Evolutionary conservation across 2,888 invertebrate genomes (phyloP).

Genomic region (Mystacides longicornis): DNA sequence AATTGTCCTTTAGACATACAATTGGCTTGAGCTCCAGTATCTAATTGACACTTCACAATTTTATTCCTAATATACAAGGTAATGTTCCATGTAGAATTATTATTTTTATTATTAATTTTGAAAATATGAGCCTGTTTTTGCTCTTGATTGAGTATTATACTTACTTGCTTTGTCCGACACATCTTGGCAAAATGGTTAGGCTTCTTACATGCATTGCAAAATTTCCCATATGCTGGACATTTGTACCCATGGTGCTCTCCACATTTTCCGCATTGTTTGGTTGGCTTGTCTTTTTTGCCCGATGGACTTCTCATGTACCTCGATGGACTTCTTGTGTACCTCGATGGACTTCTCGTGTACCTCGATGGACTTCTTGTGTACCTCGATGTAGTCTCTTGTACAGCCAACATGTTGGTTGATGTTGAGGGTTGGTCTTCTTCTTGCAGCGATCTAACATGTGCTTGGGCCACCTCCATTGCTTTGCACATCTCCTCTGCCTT

Average conservation of each 20-base stretch:
- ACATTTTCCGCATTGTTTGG: background rate
- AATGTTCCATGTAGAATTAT: background rate
- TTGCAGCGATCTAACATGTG: background rate
- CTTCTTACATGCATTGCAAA: background rate
- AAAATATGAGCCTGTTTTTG: background rate
- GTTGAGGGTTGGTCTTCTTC: background rate
- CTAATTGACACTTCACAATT: background rate
- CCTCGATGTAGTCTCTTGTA: background rate
- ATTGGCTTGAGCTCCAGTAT: conserved; percentile 4
- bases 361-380: background rate
- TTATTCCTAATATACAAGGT: background rate
- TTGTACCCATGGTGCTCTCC: background rate
- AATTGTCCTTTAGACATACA: conserved; percentile 3
- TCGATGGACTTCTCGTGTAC: background rate
- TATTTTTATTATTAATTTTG: background rate
- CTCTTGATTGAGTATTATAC: background rate
- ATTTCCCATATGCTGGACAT: background rate
- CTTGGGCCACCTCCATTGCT: background rate
- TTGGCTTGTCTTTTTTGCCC: background rate
- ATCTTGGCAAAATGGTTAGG: conserved; percentile 2
- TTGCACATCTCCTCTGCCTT: background rate
- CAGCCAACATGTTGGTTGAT: background rate
- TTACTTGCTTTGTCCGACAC: background rate
- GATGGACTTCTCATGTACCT: background rate
- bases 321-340: background rate